Conservation (phyloP, 2,113 vertebrate genomes). For the Aythya baeri region DNA sequence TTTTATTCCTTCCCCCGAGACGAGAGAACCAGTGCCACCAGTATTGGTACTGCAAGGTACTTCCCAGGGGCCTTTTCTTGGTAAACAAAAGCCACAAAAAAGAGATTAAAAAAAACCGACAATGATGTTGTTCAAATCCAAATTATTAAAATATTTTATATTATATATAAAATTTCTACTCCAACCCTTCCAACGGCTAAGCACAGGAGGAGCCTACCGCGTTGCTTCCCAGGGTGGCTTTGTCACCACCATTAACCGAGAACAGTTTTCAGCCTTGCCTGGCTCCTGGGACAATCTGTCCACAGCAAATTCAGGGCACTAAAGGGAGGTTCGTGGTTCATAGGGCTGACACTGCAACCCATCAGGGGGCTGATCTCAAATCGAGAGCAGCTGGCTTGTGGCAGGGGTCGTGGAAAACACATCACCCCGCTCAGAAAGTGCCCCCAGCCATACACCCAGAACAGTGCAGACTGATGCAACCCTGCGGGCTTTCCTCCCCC, state of each 20-base stretch:
- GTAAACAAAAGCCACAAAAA: neutral
- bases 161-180: too few species aligned
- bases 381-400: neutral
- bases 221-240: neutral
- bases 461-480: rapidly evolving
- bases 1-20: neutral
- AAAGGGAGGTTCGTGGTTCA: rapidly evolving
- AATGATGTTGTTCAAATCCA: neutral
- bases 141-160: neutral
- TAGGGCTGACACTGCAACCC: neutral
- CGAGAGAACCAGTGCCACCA: neutral
- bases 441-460: neutral
- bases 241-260: rapidly evolving
- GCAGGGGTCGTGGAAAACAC: neutral
- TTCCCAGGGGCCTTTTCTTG: neutral
- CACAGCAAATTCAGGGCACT: neutral
- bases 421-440: neutral
- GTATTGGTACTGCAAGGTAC: neutral
- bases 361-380: neutral
- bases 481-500: neutral
- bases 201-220: neutral
- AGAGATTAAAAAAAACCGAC: neutral
- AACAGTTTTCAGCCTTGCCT: neutral
- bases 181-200: neutral
- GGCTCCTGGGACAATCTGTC: neutral